Evolutionary conservation across 64 coral and sea anemone species (phyloP), one percentile per base, ranked within the genome.

Genomic region (Dendrophyllia cribrosa): DNA sequence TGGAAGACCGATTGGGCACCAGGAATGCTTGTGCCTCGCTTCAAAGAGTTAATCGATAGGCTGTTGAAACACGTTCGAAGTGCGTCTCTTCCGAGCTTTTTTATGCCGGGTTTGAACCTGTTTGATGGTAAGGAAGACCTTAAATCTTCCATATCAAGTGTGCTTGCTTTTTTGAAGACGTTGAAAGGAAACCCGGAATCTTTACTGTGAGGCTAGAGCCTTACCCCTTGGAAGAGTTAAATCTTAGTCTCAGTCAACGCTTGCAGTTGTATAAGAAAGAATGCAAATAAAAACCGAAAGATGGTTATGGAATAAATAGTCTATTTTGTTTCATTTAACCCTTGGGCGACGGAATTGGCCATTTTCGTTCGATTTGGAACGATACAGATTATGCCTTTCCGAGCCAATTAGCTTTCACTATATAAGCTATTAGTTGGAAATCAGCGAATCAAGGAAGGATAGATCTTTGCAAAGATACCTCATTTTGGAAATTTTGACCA

Each of bases 31-130:
- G 81, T 85, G 6, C 59, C 59, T 5, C 81, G 81, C 34, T 85
- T 68, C 17, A 68, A 20, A n/a, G 81, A 85, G 14, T 68, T 85
- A 17, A 85, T 66, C 26, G 66, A 85, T 15, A 66, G 81, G 21
- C 81, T 85, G 14, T 51, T 85, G 34, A 67, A 20, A 47, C 81
- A 64, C n/a, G 14, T 85, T 2, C 55, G 49, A 14, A 46, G 6
- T 3, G 6, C 43, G n/a, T 0, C 4, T 48, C 61, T 85, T 19
- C 59, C 59, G 11, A 85, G 81, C 17, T 85, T 66, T 26, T 85
- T 85, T 10, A 85, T 66, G 7, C 81, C 81, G 3, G 19, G 22
- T 9, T 6, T 16, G 7, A 67, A 85, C 81, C 26, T n/a, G 4
- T 85, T 85, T 15, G 60, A 63, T 5, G 60, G 49, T 3, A 85